Evolutionary conservation across 1,140 invertebrate species (phyloP), one percentile per base, ranked within the genome.

Genomic region (Dendroctonus valens): DNA sequence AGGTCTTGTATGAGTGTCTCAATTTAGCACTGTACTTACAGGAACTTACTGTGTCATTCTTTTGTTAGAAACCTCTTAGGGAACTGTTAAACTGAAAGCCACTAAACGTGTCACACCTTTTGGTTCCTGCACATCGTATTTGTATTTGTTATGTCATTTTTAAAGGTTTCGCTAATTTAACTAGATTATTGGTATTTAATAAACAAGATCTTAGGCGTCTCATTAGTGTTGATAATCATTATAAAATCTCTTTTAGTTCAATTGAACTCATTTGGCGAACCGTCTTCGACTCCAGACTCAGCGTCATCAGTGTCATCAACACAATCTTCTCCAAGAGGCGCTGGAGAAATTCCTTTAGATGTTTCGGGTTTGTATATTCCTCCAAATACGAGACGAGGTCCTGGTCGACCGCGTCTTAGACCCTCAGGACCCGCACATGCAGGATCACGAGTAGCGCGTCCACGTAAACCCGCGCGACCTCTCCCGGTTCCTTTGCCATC

Each of bases 361-460:
- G 51, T 49, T 12, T 9, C 49, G 14, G 58, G 59, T 8, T 26
- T 40, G 5, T 12, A 59, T 12, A 49, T 57, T 7, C 42, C 55
- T 9, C 62, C 69, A 48, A 50, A 65, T 6, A 38, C 73, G 4
- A 81, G 87, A 60, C 77, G 89, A 37, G 90, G 90, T 7, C 89
- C 91, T 0, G 92, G 92, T 11, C 77, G 92, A 71, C 92, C 92
- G 0, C 80, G 90, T 5, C 78, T 90, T 54, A 84, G 84, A 68
- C 87, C 83, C 3, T 80, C 81, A 46, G 88, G 86, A 5, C 87
- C 87, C 0, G 78, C 82, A 0, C 83, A 89, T 73, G 80, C 83
- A 55, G 84, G 84, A 12, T 80, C 81, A 26, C 81, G 87, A 7
- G 81, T 80, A 44, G 49, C 79, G 49, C 77, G 82, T 66, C 76